Conservation (phyloP, 2,888 invertebrate species). For the Andrena haemorrhoa region DNA sequence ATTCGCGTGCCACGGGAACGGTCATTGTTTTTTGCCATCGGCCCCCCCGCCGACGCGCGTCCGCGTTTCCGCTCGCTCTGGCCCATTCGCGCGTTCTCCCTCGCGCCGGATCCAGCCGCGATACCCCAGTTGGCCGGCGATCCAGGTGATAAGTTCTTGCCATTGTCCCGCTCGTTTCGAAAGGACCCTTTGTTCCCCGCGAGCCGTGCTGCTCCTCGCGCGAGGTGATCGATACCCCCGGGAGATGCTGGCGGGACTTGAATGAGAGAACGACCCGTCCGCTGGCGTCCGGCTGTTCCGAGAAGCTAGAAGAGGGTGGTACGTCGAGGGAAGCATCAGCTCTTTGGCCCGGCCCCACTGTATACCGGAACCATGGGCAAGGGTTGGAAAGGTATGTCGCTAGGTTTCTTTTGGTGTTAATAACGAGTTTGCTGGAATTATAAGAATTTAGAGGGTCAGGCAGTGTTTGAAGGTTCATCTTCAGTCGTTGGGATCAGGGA, state of each 20-base stretch:
- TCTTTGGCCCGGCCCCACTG: background rate
- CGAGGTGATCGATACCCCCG: constrained; percentile 35
- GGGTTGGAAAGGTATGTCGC: constrained; percentile 79
- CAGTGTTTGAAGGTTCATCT: too few relatives aligned
- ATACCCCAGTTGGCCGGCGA: constrained; percentile 1
- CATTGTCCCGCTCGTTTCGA: constrained; percentile 27
- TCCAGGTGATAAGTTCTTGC: constrained; percentile 21
- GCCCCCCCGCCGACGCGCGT: too few relatives aligned
- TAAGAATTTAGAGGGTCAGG: too few relatives aligned
- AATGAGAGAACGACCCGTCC: constrained; percentile 21
- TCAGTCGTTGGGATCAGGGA: too few relatives aligned
- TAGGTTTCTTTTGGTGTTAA: background rate
- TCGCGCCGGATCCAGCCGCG: constrained; percentile 5
- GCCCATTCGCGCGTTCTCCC: background rate
- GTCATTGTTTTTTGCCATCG: background rate
- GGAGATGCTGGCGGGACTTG: constrained; percentile 25
- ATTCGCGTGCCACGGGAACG: constrained; percentile 31
- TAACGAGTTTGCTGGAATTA: too few relatives aligned
- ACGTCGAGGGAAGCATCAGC: constrained; percentile 1
- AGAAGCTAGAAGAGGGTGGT: constrained; percentile 16
- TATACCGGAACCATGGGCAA: constrained; percentile 76
- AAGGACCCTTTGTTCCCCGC: constrained; percentile 17
- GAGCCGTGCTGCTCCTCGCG: constrained; percentile 22
- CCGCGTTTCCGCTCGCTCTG: too few relatives aligned
- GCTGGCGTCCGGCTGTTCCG: constrained; percentile 13